Base-by-base conservation (phyloP, 37 sponge, comb jelly and placozoan genomes). In the Axinella damicornis region DNA sequence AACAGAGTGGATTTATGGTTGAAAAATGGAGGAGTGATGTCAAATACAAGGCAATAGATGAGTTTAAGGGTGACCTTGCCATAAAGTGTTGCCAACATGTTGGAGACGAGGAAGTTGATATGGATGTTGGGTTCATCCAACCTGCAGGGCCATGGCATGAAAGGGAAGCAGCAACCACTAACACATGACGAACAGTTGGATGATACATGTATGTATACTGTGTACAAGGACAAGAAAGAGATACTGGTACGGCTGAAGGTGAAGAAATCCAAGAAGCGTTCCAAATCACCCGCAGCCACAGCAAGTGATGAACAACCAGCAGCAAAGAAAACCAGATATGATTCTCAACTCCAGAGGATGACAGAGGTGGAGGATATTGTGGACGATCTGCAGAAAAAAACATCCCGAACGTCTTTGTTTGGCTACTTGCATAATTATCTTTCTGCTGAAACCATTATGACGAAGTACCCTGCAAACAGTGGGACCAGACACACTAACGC, bases 101-200 rank as follows among this genome's bases (percentile, higher is more conserved):
- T n/a, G n/a, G n/a, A n/a, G n/a, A n/a, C n/a, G n/a, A n/a, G n/a
- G n/a, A n/a, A n/a, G n/a, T n/a, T n/a, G n/a, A n/a, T n/a, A n/a
- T n/a, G n/a, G n/a, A n/a, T n/a, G n/a, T n/a, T n/a, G n/a, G n/a
- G n/a, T n/a, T n/a, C n/a, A n/a, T n/a, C n/a, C n/a, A n/a, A n/a
- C 85, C 77, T 20, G n/a, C n/a, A n/a, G n/a, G 85, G 85, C 4
- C 85, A 85, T 85, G 85, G 85, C n/a, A 16, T 76, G 0, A 76
- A 76, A 66, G 85, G 85, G 1, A 55, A 66, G 13, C 69, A 76
- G 67, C 4, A 33, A 21, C 16, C 40, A 5, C 2, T 85, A 9
- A 5, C 34, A 20, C 52, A 76, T 76, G 69, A 52, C 54, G 59
- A 56, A 33, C 77, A 85, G 34, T 5, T 85, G 0, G 13, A 14